Evolutionary conservation across 2,113 vertebrate species (phyloP), one percentile per base, ranked within the genome.

Genomic region (Phoenicopterus ruber): DNA sequence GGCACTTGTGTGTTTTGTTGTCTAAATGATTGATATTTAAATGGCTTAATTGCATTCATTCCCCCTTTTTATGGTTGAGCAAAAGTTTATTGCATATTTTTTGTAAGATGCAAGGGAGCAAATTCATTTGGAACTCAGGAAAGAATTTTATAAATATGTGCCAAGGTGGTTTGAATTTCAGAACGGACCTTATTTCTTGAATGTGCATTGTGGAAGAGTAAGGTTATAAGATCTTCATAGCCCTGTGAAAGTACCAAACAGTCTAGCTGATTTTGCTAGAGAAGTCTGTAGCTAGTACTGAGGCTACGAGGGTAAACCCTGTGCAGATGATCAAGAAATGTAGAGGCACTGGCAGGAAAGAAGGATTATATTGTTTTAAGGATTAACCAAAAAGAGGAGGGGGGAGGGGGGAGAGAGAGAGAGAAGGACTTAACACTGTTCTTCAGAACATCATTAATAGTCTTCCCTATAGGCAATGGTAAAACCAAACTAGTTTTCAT

Each of bases 1-100:
- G 86, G 74, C 52, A 89, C 21, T 94, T 95, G 83, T 87, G 88
- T 71, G 82, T 63, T 93, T 96, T 94, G 44, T 96, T 89, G 61
- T 61, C 92, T 94, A 87, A 96, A 86, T 82, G 93, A 94, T 86
- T 95, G 96, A 94, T 97, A 87, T 94, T 97, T 96, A 94, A 97
- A 95, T 85, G 42, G 81, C 28, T 96, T 96, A 90, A 93, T 76
- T 95, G 83, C 70, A 95, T 95, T 97, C 58, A 96, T 92, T 85
- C 34, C 22, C 76, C 69, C 61, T 76, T 93, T 92, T 78, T 91
- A 77, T 94, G 66, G 38, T 72, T 80, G 62, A 92, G 78, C 25
- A 91, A 94, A 87, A n/a, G 57, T 89, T 94, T 91, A 73, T 66
- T 85, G 62, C 47, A n/a, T 82, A 2, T 61, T 80, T 90, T 77